Base-by-base conservation (phyloP, 2,888 invertebrate species). In the Melieria crassipennis region DNA sequence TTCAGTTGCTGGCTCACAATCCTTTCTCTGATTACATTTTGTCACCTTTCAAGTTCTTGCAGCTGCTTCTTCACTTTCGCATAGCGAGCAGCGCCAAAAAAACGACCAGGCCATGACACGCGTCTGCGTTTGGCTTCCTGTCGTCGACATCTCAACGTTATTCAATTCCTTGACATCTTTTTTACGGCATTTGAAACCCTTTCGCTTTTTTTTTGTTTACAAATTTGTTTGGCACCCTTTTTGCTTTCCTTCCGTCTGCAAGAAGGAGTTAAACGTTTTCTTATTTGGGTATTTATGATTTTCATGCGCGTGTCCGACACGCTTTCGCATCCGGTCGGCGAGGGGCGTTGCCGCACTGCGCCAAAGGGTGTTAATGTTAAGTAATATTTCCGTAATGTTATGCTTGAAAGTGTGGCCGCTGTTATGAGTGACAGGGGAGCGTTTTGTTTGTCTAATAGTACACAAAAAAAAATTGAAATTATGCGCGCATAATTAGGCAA, bases 271-370 rank as follows among this genome's bases (percentile, higher is more conserved):
- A 72, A 75, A 72, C 72, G 73, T 72, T 73, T 73, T 75, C 73
- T 65, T 75, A 73, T 72, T 70, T 75, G 65, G 47, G 68, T 72
- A 69, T 70, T 71, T 73, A 70, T 69, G 63, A 70, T 74, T 72
- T 63, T 68, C 55, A 58, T 75, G 73, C 83, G 82, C 81, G 83
- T 83, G 83, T 75, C 82, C 65, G 69, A 65, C 82, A 81, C 84
- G 80, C 81, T 79, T 73, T 70, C 70, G 52, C 65, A 69, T 71
- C 67, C 71, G 74, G 68, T 70, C 52, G 73, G 30, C 30, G 30
- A 30, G 30, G 30, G 30, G 30, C 30, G 30, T 30, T 30, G 61
- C 47, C 55, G n/a, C 70, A 72, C 56, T 30, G 43, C 61, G 13
- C 60, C 72, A 71, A 75, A 74, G 76, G 78, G 79, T 79, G 78